Base-by-base conservation (phyloP, 2,888 invertebrate species). In the Lobophora halterata region DNA sequence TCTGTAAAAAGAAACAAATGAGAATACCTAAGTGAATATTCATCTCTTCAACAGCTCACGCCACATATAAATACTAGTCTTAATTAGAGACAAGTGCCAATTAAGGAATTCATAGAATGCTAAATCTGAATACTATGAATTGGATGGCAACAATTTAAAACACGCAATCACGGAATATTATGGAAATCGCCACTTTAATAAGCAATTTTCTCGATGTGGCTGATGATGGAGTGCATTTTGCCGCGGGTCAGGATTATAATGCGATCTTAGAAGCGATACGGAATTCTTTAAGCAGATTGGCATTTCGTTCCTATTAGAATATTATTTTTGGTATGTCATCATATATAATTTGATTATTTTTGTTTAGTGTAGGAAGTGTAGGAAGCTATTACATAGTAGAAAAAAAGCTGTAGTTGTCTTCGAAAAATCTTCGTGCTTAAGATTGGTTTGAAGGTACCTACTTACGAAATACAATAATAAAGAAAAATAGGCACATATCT, bases 111-210 rank as follows among this genome's bases (percentile, higher is more conserved):
- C 51, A 41, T 39, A 49, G 58, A 65, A 62, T 66, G 58, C 56
- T 32, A 47, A 51, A 40, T 58, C 64, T 55, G 52, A 58, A 62
- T 37, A 61, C 7, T 59, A 58, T 21, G 51, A 55, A 61, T 59
- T 34, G 52, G 44, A 61, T 54, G 62, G 41, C 60, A 71, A 61
- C 61, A 71, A 62, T 61, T 56, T 63, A 44, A 62, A 46, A 57
- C 80, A 81, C 71, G 81, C 82, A 62, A 78, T 60, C 62, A 51
- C 49, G 44, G 56, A 60, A 66, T 61, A 42, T 37, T 62, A 58
- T 67, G 64, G 60, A 63, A 63, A 72, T 69, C 57, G 59, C 52
- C 3, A 13, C 19, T 7, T 13, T 24, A 17, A 59, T 66, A 61
- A 63, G 65, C 65, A 72, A 74, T 74, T 74, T 72, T 61, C 61